A percentile compares a stretch with the other conserved stretches of the same genome.
Evolutionary conservation across 2,888 invertebrate species (phyloP).

Genomic region (Ormyrus rosae): DNA sequence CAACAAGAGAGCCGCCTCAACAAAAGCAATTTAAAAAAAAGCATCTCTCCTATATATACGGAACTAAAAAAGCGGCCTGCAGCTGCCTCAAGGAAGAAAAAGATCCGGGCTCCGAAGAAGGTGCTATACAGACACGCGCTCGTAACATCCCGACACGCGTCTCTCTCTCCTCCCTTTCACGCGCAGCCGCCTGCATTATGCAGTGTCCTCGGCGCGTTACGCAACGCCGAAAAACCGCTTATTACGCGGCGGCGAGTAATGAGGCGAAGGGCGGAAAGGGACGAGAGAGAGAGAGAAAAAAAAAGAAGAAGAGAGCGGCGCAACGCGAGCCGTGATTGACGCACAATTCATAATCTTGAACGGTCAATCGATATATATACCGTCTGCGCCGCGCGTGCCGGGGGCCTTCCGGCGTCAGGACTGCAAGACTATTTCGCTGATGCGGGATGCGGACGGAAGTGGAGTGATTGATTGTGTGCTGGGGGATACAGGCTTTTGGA

Average conservation of each 20-base stretch:
- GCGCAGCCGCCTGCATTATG: not conserved
- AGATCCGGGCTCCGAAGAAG: slow-evolving; percentile 27
- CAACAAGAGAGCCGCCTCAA: too few species aligned
- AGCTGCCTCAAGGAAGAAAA: not conserved
- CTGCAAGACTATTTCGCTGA: not conserved
- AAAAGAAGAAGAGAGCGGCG: not conserved
- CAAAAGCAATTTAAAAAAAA: too few species aligned
- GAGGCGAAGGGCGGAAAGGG: not conserved
- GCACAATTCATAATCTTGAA: slow-evolving; percentile 37
- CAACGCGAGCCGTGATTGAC: slow-evolving; percentile 31
- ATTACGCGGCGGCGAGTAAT: slow-evolving; percentile 45
- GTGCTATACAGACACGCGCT: not conserved
- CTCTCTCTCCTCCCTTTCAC: not conserved
- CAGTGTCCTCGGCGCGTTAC: slow-evolving; percentile 40
- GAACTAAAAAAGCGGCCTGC: not conserved
- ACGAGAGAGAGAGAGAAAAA: not conserved
- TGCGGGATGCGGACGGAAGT: not conserved
- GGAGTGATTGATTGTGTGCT: too few species aligned
- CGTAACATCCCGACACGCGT: slow-evolving; percentile 17
- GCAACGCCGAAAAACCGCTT: slow-evolving; percentile 59
- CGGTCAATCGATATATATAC: slow-evolving; percentile 31
- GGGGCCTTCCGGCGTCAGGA: slow-evolving; percentile 16
- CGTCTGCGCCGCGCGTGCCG: slow-evolving; percentile 1
- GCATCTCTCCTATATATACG: too few species aligned
- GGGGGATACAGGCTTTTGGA: too few species aligned